Conservation (phyloP, 2,888 invertebrate genomes). For the Watsonalla cultraria region DNA sequence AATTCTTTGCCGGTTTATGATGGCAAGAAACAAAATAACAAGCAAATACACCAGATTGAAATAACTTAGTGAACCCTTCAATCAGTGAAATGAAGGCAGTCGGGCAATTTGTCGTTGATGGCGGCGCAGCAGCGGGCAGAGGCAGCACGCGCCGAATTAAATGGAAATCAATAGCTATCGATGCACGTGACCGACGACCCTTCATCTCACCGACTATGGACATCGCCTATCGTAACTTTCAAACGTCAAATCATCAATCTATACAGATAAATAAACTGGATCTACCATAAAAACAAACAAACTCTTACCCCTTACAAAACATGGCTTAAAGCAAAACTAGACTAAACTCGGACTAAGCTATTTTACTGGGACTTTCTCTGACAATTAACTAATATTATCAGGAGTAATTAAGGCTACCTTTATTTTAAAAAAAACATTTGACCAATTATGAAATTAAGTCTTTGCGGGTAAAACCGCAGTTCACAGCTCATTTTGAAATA, state of each 20-base stretch:
- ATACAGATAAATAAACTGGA: neutral
- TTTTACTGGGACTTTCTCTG: too few species aligned
- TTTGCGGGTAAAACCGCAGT: too few species aligned
- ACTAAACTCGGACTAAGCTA: too few species aligned
- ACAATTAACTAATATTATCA: too few species aligned
- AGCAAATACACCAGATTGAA: constrained; percentile 18
- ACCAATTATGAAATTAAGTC: too few species aligned
- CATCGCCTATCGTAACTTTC: constrained; percentile 20
- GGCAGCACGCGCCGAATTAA: constrained; percentile 73
- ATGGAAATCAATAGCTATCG: constrained; percentile 73
- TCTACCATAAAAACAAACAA: neutral
- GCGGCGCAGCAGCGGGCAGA: constrained; percentile 27
- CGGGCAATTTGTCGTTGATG: constrained; percentile 54
- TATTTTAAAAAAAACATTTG: too few species aligned
- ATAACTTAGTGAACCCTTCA: constrained; percentile 42
- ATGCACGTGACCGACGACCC: constrained; percentile 62
- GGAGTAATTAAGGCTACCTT: too few species aligned
- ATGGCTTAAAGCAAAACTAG: too few species aligned
- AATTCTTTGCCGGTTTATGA: neutral
- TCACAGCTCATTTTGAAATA: too few species aligned
- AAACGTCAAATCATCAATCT: neutral
- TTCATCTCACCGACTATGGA: constrained; percentile 43
- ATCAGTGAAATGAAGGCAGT: constrained; percentile 58
- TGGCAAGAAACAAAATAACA: constrained; percentile 10
- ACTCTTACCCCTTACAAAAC: neutral